Evolutionary conservation across 1,140 invertebrate species (phyloP).

Genomic region (Phymastichus coffea): DNA sequence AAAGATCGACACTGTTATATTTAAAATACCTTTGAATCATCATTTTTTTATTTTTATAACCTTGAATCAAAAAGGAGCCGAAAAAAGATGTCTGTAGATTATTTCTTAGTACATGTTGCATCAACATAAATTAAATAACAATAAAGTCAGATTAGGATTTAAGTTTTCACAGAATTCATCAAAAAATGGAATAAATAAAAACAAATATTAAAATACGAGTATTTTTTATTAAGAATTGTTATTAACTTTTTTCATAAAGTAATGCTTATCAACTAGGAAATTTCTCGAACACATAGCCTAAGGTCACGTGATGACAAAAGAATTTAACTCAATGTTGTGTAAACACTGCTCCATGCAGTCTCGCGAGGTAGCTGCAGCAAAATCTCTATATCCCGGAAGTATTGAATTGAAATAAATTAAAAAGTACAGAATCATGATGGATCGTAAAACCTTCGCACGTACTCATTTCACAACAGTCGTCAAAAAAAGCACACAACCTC

Average conservation of each 20-base stretch:
- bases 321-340: conserved; percentile 12
- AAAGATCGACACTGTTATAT: background rate
- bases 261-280: conserved; percentile 19
- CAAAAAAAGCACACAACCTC: too few species aligned
- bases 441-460: too few species aligned
- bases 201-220: conserved; percentile 11
- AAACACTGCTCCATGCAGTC: background rate
- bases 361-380: conserved; percentile 1
- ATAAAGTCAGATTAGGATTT: background rate
- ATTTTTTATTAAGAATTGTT: conserved; percentile 23
- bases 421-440: conserved; percentile 8
- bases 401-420: conserved; percentile 26
- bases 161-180: background rate
- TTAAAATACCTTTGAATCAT: background rate
- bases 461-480: too few species aligned
- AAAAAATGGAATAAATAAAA: background rate
- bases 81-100: background rate
- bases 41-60: background rate
- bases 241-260: conserved; percentile 21
- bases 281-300: conserved; percentile 27
- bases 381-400: conserved; percentile 2
- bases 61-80: too few species aligned
- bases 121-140: too few species aligned
- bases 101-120: background rate
- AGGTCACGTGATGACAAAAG: conserved; percentile 23